Evolutionary conservation across 2,888 invertebrate genomes (phyloP), one percentile per base, ranked within the genome.

Genomic region (Noctua janthina): DNA sequence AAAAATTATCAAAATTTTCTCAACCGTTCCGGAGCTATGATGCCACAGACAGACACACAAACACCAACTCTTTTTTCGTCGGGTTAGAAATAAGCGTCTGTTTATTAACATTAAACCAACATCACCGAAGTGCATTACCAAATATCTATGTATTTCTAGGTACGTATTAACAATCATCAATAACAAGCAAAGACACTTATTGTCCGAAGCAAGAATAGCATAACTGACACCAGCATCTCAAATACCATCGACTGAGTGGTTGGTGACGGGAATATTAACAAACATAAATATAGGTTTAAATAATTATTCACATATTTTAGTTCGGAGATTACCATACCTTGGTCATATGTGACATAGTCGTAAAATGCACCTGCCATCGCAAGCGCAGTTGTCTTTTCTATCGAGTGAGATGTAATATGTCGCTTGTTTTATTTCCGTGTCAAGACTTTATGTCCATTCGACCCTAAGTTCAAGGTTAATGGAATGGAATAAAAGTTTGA

Each of bases 261-360:
- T 67, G 13, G 79, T 71, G 73, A 67, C 29, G 13, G 20, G 71
- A 84, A 76, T 79, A 84, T 69, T 68, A 79, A 87, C 76, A 54
- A 75, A 39, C 67, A 29, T 43, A n/a, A 15, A 82, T 75, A 15
- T 78, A 74, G 66, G 74, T 83, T 73, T 77, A 78, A 29, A 79
- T 74, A 7, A 13, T 13, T 49, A 76, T 79, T 74, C 56, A 79
- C 68, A 76, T 87, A 87, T 54, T 68, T 84, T 74, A 76, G 46
- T 62, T 76, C 6, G 43, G 23, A 64, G 74, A 78, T 71, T 59
- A 62, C 35, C 62, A 35, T 54, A 35, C 39, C 56, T n/a, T 46
- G 20, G 62, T 74, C 59, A 35, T 43, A 66, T 51, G 73, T 71
- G 82, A 74, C 71, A 72, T 64, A 56, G 46, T 77, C 76, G 56